Percentiles rank a stretch among this genome's conserved stretches.
Evolutionary conservation across 2,888 invertebrate species (phyloP).

Genomic region (Epirrita christyi): DNA sequence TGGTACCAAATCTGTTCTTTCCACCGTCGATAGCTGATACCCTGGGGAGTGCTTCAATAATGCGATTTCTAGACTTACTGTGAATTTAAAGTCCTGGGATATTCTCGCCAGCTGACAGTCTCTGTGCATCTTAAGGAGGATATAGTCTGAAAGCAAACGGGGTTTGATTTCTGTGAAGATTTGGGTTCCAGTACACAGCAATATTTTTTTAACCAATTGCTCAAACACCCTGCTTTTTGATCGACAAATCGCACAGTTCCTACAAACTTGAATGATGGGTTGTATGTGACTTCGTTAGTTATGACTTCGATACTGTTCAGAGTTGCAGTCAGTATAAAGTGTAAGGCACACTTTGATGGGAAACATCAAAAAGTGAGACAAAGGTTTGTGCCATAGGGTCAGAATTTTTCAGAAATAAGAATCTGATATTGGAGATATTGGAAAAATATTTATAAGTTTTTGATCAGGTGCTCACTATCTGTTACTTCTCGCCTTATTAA

Average conservation of each 20-base stretch:
- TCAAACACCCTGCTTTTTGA: no score
- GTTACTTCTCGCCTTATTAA: neutral
- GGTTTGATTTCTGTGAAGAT: neutral
- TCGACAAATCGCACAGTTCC: no score
- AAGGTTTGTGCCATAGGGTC: no score
- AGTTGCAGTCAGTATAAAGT: no score
- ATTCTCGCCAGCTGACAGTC: constrained; percentile 71
- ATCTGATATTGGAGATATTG: no score
- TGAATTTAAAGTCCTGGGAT: constrained; percentile 70
- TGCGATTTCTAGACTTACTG: constrained; percentile 68
- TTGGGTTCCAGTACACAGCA: neutral
- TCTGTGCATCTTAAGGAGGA: constrained; percentile 40
- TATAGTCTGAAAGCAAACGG: constrained; percentile 8
- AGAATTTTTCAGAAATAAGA: no score
- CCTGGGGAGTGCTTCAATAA: constrained; percentile 65
- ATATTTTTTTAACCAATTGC: neutral
- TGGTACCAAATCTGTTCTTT: constrained; percentile 46
- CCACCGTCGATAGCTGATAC: constrained; percentile 46
- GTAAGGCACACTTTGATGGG: no score
- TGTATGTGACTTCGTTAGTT: no score
- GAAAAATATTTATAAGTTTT: neutral
- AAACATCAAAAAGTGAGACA: no score
- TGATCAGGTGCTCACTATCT: neutral
- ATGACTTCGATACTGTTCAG: no score
- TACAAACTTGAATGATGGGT: no score